Base-by-base conservation (phyloP, 2,797 vertebrate species). In the Rousettus madagascariensis region DNA sequence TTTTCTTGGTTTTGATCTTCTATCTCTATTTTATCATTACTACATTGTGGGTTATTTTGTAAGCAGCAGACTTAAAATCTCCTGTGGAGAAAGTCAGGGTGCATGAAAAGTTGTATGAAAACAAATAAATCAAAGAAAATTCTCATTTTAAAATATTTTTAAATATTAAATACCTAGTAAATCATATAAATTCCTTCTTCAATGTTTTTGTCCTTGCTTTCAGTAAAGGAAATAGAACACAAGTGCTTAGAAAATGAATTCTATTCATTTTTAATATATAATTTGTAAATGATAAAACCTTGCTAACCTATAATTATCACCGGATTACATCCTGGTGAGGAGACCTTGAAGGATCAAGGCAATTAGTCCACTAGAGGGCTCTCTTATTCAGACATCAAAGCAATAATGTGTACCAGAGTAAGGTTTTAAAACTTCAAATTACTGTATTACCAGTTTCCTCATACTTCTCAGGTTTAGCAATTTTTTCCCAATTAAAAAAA, bases 391-490 rank as follows among this genome's bases (percentile, higher is more conserved):
- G 88, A 85, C 65, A 86, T 43, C 41, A 77, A 22, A 75, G n/a
- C 36, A 90, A 33, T n/a, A 63, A 74, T 17, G 53, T 5, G 4
- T 53, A 20, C 19, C 51, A 86, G 24, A 84, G 82, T 13, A 46
- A 79, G 46, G 22, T 90, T 95, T 94, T 83, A 86, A 93, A 95
- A 65, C 49, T 82, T 91, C 36, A 91, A 85, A 86, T 66, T 83
- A 71, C 2, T 51, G 1, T 88, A 33, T 88, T 94, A 79, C 55
- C 69, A 90, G 74, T 92, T 91, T 90, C 53, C 16, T 86, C 77
- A 16, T 57, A 68, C 57, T 86, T 86, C 63, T 93, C 33, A 77
- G 22, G 79, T n/a, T 91, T 84, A 89, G 53, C 26, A 46, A 22
- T 74, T 91, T 89, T 89, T 86, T 74, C 46, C 51, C 28, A 78